Evolutionary conservation across 2,888 invertebrate species (phyloP), one percentile per base, ranked within the genome.

Genomic region (Alloplasta piceator): DNA sequence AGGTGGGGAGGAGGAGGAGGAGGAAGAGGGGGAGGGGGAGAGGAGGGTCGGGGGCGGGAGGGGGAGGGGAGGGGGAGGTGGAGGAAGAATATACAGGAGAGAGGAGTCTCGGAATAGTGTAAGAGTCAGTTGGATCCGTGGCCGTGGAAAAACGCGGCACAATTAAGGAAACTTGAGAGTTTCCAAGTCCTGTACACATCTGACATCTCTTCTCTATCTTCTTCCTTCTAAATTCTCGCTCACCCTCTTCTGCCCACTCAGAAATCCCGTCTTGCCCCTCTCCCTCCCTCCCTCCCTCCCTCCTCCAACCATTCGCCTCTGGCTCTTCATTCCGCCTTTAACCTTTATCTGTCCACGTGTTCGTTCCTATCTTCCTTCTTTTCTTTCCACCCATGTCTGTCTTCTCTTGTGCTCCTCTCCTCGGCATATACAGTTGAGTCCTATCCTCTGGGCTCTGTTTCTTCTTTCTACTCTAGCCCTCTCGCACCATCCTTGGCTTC

Each of bases 131-230:
- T 80, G 71, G 66, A 50, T 80, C 48, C 36, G 50, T 26, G 16
- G 38, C 16, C 10, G 80, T 58, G 60, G 61, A 76, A 82, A 76
- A 80, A 72, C 56, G 38, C 38, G 46, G 79, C 63, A 82, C 85
- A 85, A 85, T 85, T 83, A 84, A 82, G 84, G 78, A 82, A 84
- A 84, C 82, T 85, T 66, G 80, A 82, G 82, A 84, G 80, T 83
- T 84, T 84, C 78, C 74, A 78, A 83, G 82, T 82, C 73, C 70
- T 38, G 63, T 73, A 55, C 63, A 50, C 58, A 58, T 41, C 72
- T 72, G 72, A 68, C 78, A 56, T 70, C 80, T 71, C 73, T 78
- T 66, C 68, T 72, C 68, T 82, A 78, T 82, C 80, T 70, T 66
- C 60, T 78, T 82, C 84, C 85, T 77, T 82, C 80, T 73, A 77